Base-by-base conservation (phyloP, 2,113 vertebrate genomes). In the Leucoraja erinaceus region DNA sequence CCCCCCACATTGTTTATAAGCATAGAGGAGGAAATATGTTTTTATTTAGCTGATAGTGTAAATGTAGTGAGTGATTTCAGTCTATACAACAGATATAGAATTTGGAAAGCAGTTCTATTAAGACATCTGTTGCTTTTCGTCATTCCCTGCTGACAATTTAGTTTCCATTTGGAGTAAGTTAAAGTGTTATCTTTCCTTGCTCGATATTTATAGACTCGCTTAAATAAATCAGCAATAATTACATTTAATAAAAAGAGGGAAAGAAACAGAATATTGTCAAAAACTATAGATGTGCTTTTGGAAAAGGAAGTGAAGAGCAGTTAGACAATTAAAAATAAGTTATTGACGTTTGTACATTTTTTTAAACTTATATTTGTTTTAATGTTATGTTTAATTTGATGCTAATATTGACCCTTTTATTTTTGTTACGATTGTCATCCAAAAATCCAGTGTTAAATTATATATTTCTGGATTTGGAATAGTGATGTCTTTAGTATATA, bases 141-240 rank as follows among this genome's bases (percentile, higher is more conserved):
- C 93, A 77, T 63, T 20, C 84, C 63, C 31, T 70, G 63, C 38
- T 93, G 93, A 93, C 93, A 93, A 74, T 33, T 93, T 70, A 90
- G 63, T 90, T 93, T 93, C 93, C 93, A 93, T 47, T 47, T 93
- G 84, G 84, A 68, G 90, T 93, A 68, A 95, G 6, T 33, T 90
- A 18, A 88, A 88, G 88, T 90, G 63, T 70, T 70, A 38, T 70
- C 88, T 66, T 90, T 70, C 88, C 9, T 38, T 90, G 33, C 86
- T 68, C 8, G 63, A 20, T 90, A 70, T 38, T 90, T 90, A 70
- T 90, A 70, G 88, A 38, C 33, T 8, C 6, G 70, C 2, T 70
- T 22, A 22, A 9, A 38, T 47, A 90, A 66, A 68, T 72, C 70
- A 72, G 70, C 22, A 20, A 18, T 20, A 72, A 72, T 20, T 72